Conservation (phyloP, 1,140 invertebrate species). For the Metaphire vulgaris region DNA sequence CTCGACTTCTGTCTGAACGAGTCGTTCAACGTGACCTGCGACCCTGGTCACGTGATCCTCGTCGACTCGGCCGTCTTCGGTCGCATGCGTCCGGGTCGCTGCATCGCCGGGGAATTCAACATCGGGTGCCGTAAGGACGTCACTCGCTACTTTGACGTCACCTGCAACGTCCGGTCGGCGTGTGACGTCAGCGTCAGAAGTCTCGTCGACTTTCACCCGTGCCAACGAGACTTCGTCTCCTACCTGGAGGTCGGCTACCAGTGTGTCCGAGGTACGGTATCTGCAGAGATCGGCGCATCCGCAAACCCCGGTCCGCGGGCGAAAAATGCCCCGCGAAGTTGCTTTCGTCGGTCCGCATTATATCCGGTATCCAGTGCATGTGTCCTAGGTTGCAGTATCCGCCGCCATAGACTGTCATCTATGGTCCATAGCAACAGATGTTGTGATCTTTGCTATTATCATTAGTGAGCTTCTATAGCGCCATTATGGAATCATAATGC, state of each 20-base stretch:
- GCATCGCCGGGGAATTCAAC: conserved; percentile 1
- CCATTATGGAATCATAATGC: too few species aligned
- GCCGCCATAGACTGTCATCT: too few species aligned
- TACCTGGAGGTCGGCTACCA: conserved; percentile 6
- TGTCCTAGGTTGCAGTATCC: too few species aligned
- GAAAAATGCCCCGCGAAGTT: too few species aligned
- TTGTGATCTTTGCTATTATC: too few species aligned
- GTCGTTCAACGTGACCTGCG: neutral
- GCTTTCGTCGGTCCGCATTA: too few species aligned
- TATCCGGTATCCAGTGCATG: too few species aligned
- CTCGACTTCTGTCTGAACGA: neutral
- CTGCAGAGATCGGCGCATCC: too few species aligned
- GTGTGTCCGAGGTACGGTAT: conserved; percentile 5
- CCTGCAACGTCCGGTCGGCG: neutral
- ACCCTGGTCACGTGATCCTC: conserved; percentile 1
- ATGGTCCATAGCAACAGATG: too few species aligned
- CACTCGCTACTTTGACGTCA: neutral
- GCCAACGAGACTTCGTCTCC: too few species aligned
- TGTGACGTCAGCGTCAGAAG: conserved; percentile 10
- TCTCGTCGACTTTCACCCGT: conserved; percentile 18
- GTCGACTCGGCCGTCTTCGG: conserved; percentile 6
- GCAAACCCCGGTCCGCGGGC: too few species aligned
- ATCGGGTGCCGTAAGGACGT: conserved; percentile 14
- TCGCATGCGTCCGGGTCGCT: neutral
- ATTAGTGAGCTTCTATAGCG: too few species aligned